These are phyloP conservation scores for Cordilura impudica DNA, from an alignment of 2,888 invertebrate species.

Conservation along the genomic window DNA sequence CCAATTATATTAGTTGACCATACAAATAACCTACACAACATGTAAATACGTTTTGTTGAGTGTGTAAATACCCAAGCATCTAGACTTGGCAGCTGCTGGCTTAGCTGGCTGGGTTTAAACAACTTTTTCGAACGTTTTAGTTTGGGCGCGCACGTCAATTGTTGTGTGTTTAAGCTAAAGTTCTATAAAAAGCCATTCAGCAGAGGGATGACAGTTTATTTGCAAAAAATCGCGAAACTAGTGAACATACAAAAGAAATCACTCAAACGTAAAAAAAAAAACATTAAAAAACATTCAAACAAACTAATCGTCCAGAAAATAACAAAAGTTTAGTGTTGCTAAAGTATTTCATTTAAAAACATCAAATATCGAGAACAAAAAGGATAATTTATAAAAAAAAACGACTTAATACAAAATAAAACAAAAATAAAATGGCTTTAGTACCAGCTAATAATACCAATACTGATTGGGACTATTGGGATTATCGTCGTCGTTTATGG, in stretches of 20 bases:
- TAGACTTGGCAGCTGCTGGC: conserved; percentile 31
- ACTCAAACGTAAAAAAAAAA: conserved; percentile 45
- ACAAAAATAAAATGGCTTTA: conserved; percentile 70
- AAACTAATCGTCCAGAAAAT: conserved; percentile 21
- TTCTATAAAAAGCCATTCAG: conserved; percentile 72
- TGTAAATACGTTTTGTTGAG: background rate
- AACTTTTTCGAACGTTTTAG: conserved; percentile 14
- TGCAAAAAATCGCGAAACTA: conserved; percentile 71
- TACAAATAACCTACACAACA: conserved; percentile 47
- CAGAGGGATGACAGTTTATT: conserved; percentile 73
- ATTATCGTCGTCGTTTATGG: conserved; percentile 76
- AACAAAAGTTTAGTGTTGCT: conserved; percentile 25
- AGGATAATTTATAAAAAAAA: conserved; percentile 12
- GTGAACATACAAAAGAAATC: conserved; percentile 70
- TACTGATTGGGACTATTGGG: conserved; percentile 76
- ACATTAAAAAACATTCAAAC: conserved; percentile 21
- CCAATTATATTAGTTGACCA: conserved; percentile 46
- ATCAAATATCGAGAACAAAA: background rate
- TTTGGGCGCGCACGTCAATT: conserved; percentile 38
- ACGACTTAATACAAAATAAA: background rate
- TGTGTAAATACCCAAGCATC: too few species aligned
- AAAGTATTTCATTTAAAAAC: background rate
- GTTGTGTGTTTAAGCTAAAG: conserved; percentile 35
- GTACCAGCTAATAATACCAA: conserved; percentile 71
- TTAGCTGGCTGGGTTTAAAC: conserved; percentile 45